phyloP scores from a whole-genome alignment of 2,113 vertebrate species.

The Cyanistes caeruleus region DNA sequence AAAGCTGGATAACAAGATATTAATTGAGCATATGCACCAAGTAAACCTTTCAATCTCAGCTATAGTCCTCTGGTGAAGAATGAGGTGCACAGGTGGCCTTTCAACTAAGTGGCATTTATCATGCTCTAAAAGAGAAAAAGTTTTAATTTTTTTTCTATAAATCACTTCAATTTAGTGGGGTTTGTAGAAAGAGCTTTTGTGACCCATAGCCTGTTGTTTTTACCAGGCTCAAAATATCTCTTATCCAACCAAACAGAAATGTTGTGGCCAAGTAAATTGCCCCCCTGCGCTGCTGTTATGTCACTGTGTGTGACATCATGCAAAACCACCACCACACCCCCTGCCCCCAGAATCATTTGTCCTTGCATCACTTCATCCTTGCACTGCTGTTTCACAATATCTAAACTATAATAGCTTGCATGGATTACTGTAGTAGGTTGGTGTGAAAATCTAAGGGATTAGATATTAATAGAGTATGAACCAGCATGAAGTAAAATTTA shows the following conservation, averaged over 20 bases:
- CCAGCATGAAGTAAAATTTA: background rate
- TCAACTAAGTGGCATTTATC: background rate
- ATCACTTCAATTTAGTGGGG: background rate
- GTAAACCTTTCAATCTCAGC: background rate
- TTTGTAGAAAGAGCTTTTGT: background rate
- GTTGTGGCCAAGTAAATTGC: background rate
- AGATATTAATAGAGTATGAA: background rate
- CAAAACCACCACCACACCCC: background rate
- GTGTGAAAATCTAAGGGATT: background rate
- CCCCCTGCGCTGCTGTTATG: background rate
- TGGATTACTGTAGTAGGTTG: background rate
- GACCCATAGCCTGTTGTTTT: background rate
- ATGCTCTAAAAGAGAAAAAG: background rate
- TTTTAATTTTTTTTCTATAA: background rate
- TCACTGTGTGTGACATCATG: background rate
- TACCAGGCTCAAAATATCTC: background rate
- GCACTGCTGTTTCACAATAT: background rate
- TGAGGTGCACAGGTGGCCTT: background rate
- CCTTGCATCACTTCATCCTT: background rate
- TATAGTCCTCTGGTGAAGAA: background rate
- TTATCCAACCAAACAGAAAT: background rate
- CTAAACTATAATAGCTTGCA: background rate
- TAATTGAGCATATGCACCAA: background rate
- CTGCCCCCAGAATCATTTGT: background rate
- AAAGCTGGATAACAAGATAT: constrained; percentile 48